phyloP scores from a whole-genome alignment of 2,797 vertebrate genomes.

The Phalloptychus januarius region DNA sequence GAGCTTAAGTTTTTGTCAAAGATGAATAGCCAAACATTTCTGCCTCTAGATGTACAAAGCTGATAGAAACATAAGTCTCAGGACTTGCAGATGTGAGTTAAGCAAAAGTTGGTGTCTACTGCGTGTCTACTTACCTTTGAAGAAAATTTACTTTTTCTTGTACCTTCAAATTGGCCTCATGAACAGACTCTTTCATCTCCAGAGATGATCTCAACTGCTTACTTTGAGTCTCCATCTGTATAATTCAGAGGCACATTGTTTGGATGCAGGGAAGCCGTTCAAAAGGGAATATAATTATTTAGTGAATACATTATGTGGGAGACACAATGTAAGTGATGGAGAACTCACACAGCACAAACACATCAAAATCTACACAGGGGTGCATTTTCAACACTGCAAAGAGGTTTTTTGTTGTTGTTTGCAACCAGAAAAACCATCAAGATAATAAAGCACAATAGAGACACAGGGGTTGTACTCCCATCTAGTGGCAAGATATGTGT shows the following conservation, averaged over 20 bases:
- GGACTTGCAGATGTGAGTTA: not conserved
- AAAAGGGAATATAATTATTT: not conserved
- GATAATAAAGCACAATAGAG: conserved; percentile 19
- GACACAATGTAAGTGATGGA: conserved; percentile 5
- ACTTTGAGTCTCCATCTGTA: conserved; percentile 71
- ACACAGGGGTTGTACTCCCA: conserved; percentile 35
- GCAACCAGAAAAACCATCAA: conserved; percentile 41
- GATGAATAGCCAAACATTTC: not conserved
- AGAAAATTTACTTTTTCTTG: conserved; percentile 79
- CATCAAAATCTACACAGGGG: conserved; percentile 4
- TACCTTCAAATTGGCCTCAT: conserved; percentile 80
- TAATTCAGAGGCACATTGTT: not conserved
- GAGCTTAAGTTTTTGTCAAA: not conserved
- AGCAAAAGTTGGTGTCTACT: not conserved
- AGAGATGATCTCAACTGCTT: conserved; percentile 67
- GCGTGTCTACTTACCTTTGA: conserved; percentile 77
- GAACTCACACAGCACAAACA: conserved; percentile 38
- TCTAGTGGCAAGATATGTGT: conserved; percentile 62
- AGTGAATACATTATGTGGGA: not conserved
- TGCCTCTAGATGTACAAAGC: not conserved
- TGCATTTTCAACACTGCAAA: conserved; percentile 12
- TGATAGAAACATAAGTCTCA: not conserved
- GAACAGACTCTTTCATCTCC: conserved; percentile 75
- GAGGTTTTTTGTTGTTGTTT: not conserved
- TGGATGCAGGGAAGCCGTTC: not conserved